Evolutionary conservation across 2,888 invertebrate genomes (phyloP).

Genomic region (Ectemnius lituratus): DNA sequence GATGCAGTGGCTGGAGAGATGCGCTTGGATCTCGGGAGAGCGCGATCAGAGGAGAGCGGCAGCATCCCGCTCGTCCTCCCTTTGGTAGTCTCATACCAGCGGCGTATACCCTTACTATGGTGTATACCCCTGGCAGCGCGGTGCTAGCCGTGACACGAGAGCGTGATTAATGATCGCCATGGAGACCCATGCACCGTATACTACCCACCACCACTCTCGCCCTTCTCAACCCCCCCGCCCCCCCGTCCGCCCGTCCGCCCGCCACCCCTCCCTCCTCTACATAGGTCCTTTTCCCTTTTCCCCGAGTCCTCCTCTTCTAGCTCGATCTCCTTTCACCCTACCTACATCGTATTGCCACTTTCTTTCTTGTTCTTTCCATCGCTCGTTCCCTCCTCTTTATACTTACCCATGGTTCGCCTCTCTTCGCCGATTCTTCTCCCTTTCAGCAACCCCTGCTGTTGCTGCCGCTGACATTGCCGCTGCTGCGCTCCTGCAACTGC

Average conservation of each 20-base stretch:
- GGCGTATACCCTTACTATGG: slow-evolving; percentile 74
- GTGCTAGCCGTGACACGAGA: slow-evolving; percentile 76
- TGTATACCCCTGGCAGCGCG: slow-evolving; percentile 74
- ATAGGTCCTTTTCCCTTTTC: slow-evolving; percentile 26
- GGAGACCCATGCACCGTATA: slow-evolving; percentile 71
- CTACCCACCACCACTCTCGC: slow-evolving; percentile 34
- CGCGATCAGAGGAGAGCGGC: slow-evolving; percentile 60
- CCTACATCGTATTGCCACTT: slow-evolving; percentile 36
- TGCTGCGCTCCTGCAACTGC: slow-evolving; percentile 44
- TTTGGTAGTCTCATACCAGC: slow-evolving; percentile 64
- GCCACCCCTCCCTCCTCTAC: slow-evolving; percentile 23
- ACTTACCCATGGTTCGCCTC: slow-evolving; percentile 14
- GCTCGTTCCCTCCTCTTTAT: slow-evolving; percentile 33
- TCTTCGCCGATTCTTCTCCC: slow-evolving; percentile 65
- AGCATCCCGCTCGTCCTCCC: slow-evolving; percentile 63
- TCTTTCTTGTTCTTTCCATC: slow-evolving; percentile 37
- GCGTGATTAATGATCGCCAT: slow-evolving; percentile 77
- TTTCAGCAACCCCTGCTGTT: slow-evolving; percentile 63
- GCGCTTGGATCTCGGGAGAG: slow-evolving; percentile 53
- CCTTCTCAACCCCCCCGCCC: background rate
- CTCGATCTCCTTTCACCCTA: slow-evolving; percentile 19
- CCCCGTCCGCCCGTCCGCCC: slow-evolving; percentile 25
- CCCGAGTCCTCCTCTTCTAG: slow-evolving; percentile 30
- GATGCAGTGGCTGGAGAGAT: slow-evolving; percentile 57
- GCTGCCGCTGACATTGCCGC: slow-evolving; percentile 49